These are phyloP conservation scores for Poeciliopsis retropinna DNA, from an alignment of 2,113 vertebrate genomes.

Conservation along the genomic window DNA sequence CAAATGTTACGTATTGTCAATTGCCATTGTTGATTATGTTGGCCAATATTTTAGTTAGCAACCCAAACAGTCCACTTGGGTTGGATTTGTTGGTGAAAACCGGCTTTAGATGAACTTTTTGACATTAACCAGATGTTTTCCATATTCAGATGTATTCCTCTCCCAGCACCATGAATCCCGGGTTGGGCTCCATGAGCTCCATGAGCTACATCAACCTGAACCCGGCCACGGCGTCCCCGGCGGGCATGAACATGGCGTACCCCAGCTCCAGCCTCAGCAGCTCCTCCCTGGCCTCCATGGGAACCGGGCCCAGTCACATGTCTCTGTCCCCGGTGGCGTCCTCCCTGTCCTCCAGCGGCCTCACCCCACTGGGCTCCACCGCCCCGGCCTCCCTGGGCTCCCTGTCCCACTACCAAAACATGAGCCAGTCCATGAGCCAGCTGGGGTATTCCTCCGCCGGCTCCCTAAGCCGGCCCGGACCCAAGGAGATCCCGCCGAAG, in stretches of 20 bases:
- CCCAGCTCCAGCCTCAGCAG: slow-evolving; percentile 74
- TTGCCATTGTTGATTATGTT: too few species aligned
- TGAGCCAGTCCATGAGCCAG: slow-evolving; percentile 82
- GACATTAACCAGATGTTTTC: slow-evolving; percentile 22
- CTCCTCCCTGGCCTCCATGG: slow-evolving; percentile 77
- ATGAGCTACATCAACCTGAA: slow-evolving; percentile 92
- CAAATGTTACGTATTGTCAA: too few species aligned
- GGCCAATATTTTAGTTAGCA: too few species aligned
- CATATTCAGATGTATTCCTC: slow-evolving; percentile 85
- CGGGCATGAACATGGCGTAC: slow-evolving; percentile 84
- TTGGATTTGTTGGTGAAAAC: neutral
- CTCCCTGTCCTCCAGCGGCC: slow-evolving; percentile 78
- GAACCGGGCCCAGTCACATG: slow-evolving; percentile 78
- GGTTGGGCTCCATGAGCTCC: slow-evolving; percentile 81
- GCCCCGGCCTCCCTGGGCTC: slow-evolving; percentile 73
- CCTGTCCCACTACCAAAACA: slow-evolving; percentile 83
- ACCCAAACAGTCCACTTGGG: too few species aligned
- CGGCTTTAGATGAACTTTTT: neutral
- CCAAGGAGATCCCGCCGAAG: slow-evolving; percentile 85
- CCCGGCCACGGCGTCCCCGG: slow-evolving; percentile 76
- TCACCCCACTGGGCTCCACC: slow-evolving; percentile 79
- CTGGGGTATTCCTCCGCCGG: slow-evolving; percentile 78
- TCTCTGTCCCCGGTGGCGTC: slow-evolving; percentile 78
- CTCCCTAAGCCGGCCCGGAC: slow-evolving; percentile 75
- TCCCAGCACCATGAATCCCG: slow-evolving; percentile 82